Conservation (phyloP, 2,113 vertebrate species). For the Pelecanoides urinatrix region DNA sequence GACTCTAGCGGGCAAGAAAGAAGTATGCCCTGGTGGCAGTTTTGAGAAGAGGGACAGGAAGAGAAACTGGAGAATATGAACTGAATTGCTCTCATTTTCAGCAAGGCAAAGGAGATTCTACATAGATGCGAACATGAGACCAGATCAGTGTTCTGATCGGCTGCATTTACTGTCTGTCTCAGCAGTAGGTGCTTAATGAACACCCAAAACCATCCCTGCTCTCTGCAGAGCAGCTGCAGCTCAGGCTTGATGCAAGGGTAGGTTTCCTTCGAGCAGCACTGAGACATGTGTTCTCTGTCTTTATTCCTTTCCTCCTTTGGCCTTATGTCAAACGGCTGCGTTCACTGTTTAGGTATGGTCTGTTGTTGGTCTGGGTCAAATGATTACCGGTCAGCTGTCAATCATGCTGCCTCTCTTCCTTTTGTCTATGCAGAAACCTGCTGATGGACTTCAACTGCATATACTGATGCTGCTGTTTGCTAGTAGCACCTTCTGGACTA, state of each 20-base stretch:
- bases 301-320: background rate
- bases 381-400: background rate
- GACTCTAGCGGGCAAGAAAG: background rate
- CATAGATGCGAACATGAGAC: background rate
- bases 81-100: background rate
- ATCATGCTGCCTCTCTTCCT: background rate
- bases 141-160: background rate
- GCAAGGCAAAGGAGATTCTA: background rate
- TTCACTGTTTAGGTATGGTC: background rate
- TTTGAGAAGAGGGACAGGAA: background rate
- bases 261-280: background rate
- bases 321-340: accelerated
- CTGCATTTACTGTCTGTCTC: background rate
- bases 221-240: background rate
- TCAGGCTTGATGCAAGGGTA: background rate
- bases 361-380: background rate
- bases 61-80: background rate
- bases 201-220: background rate
- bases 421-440: background rate
- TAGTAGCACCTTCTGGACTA: background rate
- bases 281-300: background rate
- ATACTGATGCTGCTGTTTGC: background rate
- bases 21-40: background rate
- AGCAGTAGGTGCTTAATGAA: background rate
- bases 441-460: background rate